Evolutionary conservation across 2,113 vertebrate genomes (phyloP).

Genomic region (Catharus bicknelli): DNA sequence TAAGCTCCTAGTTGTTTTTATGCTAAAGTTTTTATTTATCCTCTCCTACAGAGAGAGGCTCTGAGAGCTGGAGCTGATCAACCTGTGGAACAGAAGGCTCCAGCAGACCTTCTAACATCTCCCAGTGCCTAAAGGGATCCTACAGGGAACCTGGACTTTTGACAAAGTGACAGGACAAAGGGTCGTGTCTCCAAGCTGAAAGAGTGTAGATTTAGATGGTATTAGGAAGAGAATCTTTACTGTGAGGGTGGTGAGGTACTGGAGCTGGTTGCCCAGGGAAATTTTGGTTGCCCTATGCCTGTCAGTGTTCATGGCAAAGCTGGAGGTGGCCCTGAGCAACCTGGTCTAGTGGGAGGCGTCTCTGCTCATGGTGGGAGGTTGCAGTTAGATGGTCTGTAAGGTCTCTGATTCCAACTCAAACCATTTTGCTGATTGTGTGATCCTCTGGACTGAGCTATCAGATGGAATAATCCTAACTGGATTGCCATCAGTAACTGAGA

Average conservation of each 20-base stretch:
- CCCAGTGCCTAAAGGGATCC: not conserved
- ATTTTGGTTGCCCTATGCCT: not conserved
- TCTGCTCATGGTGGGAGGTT: rapidly evolving
- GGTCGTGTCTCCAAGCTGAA: not conserved
- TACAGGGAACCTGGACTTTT: not conserved
- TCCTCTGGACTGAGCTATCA: not conserved
- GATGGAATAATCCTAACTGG: not conserved
- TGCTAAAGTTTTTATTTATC: not conserved
- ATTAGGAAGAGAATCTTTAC: not conserved
- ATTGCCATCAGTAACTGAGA: not conserved
- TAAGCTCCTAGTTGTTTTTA: not conserved
- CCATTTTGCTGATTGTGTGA: not conserved
- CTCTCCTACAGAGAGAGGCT: not conserved
- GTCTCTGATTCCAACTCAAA: not conserved
- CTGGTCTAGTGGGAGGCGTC: not conserved
- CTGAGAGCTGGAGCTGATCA: not conserved
- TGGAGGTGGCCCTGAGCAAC: not conserved
- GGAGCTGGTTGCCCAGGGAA: not conserved
- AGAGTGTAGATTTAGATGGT: not conserved
- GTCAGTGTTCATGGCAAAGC: not conserved
- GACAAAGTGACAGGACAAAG: not conserved
- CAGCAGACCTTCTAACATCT: not conserved
- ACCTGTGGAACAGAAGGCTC: not conserved
- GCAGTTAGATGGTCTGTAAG: not conserved
- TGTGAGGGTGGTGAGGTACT: not conserved